Evolutionary conservation across 2,888 invertebrate genomes (phyloP).

Genomic region (Lymantria monacha): DNA sequence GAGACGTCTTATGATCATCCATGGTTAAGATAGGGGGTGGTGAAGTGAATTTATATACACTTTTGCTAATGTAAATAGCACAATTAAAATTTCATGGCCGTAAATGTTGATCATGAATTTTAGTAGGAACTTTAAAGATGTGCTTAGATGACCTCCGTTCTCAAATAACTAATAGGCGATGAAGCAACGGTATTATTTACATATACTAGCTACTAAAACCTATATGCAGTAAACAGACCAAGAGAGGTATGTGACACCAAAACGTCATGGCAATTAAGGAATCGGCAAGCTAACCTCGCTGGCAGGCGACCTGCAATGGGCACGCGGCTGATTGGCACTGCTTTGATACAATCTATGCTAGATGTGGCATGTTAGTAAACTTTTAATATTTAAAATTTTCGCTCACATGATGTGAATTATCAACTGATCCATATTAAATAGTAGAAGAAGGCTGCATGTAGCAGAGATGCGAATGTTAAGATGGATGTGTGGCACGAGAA

Average conservation of each 20-base stretch:
- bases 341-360: conserved; percentile 21
- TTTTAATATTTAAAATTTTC: neutral
- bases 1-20: too few relatives aligned
- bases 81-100: too few relatives aligned
- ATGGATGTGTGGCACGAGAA: too few relatives aligned
- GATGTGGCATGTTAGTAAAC: conserved; percentile 28
- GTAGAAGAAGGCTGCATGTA: too few relatives aligned
- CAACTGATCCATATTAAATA: too few relatives aligned
- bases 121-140: neutral
- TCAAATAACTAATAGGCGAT: conserved; percentile 20
- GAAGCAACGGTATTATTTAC: conserved; percentile 44
- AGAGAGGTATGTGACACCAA: conserved; percentile 76
- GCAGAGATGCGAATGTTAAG: too few relatives aligned
- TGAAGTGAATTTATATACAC: too few relatives aligned
- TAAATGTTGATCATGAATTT: too few relatives aligned
- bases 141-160: neutral
- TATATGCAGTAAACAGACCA: conserved; percentile 58
- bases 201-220: conserved; percentile 36
- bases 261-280: conserved; percentile 82
- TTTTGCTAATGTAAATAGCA: too few relatives aligned
- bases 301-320: conserved; percentile 70
- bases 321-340: conserved; percentile 72
- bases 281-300: conserved; percentile 81
- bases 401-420: neutral
- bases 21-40: too few relatives aligned